Conservation (phyloP, 1,140 invertebrate genomes). For the Neuroterus valhalla region DNA sequence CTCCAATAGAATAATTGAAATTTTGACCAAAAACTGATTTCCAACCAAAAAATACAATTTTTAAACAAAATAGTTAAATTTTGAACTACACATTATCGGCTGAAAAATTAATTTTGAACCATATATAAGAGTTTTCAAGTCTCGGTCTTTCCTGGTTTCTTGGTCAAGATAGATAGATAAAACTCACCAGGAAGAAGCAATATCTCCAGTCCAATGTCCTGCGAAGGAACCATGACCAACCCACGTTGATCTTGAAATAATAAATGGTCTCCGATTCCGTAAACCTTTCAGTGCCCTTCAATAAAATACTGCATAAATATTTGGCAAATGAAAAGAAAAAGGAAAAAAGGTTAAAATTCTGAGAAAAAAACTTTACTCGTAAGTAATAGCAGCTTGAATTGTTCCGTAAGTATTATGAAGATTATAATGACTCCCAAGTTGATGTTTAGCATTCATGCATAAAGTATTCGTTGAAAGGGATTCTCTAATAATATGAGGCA, state of each 20-base stretch:
- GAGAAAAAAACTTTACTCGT: conserved; percentile 78
- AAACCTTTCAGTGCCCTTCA: conserved; percentile 82
- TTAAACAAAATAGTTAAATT: no score
- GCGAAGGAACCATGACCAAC: conserved; percentile 86
- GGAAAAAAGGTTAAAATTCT: background rate
- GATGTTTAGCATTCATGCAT: conserved; percentile 88
- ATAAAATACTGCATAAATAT: conserved; percentile 21
- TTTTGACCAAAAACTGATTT: no score
- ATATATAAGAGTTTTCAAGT: no score
- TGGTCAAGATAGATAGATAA: no score
- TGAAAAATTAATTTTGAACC: no score
- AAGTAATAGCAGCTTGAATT: conserved; percentile 84
- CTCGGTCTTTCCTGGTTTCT: no score
- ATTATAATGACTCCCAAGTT: conserved; percentile 83
- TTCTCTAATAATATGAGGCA: conserved; percentile 77
- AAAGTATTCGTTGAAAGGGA: conserved; percentile 83
- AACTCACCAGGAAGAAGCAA: conserved; percentile 83
- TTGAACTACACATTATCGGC: no score
- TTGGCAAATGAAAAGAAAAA: background rate
- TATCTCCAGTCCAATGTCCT: conserved; percentile 95
- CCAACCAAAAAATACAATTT: no score
- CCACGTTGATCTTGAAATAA: conserved; percentile 90
- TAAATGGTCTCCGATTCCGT: conserved; percentile 83
- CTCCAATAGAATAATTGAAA: no score
- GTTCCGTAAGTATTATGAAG: conserved; percentile 90